Conservation (phyloP, 2,113 vertebrate species). For the Leptodactylus fuscus region DNA sequence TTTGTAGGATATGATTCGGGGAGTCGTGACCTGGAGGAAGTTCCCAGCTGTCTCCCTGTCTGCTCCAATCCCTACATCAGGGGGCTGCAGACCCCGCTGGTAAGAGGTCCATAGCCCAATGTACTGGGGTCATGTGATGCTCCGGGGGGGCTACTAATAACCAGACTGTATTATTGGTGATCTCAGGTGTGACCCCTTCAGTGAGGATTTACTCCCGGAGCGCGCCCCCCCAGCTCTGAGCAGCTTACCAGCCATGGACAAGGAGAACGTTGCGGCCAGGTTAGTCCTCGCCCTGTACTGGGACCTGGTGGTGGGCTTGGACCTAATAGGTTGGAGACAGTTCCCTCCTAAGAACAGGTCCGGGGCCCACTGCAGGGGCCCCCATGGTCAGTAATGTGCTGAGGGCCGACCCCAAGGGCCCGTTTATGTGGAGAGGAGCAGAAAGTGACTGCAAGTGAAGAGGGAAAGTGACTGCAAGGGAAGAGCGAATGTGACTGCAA, state of each 20-base stretch:
- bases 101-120: conserved; percentile 66
- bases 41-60: conserved; percentile 74
- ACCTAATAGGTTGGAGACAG: no score
- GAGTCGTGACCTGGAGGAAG: conserved; percentile 82
- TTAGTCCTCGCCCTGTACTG: not conserved
- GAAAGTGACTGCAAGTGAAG: no score
- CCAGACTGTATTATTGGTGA: conserved; percentile 27
- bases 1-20: conserved; percentile 81
- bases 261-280: conserved; percentile 64
- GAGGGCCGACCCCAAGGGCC: no score
- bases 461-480: no score
- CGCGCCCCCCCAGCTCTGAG: conserved; percentile 65
- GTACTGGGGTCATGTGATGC: not conserved
- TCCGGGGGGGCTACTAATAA: no score
- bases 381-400: no score
- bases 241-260: conserved; percentile 72
- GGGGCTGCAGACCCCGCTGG: conserved; percentile 65
- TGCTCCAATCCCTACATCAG: conserved; percentile 60
- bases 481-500: no score
- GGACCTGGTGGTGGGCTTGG: no score
- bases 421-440: no score
- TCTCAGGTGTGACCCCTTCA: conserved; percentile 72
- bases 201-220: conserved; percentile 72
- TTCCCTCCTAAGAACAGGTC: no score
- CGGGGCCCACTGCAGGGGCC: no score